Evolutionary conservation across 2,797 vertebrate genomes (phyloP).

Genomic region (Fistularia tabacaria): DNA sequence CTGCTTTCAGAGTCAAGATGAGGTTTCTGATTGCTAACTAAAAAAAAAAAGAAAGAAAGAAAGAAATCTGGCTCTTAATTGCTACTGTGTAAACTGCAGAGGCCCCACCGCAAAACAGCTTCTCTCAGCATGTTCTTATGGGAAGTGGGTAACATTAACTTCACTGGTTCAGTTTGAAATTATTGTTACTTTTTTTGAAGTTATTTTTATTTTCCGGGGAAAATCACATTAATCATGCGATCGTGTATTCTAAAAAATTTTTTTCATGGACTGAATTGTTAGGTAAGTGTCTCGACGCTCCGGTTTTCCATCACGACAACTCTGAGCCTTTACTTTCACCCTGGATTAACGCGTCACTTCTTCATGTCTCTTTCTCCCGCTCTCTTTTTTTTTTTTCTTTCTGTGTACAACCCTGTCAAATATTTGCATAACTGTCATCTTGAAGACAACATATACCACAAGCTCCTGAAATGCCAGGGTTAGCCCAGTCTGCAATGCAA

Average conservation of each 20-base stretch:
- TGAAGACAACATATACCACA: slow-evolving; percentile 31
- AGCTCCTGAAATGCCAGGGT: slow-evolving; percentile 28
- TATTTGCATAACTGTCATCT: slow-evolving; percentile 73
- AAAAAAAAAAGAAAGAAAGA: neutral
- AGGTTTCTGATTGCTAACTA: slow-evolving; percentile 39
- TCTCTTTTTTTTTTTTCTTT: slow-evolving; percentile 4
- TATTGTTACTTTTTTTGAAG: slow-evolving; percentile 5
- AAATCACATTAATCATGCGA: too few species aligned
- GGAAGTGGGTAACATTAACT: slow-evolving; percentile 28
- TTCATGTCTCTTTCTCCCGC: neutral
- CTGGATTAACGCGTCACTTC: neutral
- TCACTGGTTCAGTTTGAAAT: slow-evolving; percentile 17
- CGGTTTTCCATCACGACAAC: too few species aligned
- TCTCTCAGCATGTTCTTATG: slow-evolving; percentile 58
- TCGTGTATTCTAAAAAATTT: too few species aligned
- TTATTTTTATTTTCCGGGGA: neutral
- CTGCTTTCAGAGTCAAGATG: slow-evolving; percentile 31
- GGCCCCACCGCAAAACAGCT: slow-evolving; percentile 44
- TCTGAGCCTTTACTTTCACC: neutral
- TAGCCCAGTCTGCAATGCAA: slow-evolving; percentile 54
- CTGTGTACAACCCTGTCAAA: neutral
- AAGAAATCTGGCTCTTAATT: slow-evolving; percentile 53
- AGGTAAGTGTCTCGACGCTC: too few species aligned
- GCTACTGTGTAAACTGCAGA: slow-evolving; percentile 47
- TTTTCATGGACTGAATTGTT: too few species aligned